Evolutionary conservation across 1,140 invertebrate species (phyloP).

Genomic region (Drosophila ercepeae): DNA sequence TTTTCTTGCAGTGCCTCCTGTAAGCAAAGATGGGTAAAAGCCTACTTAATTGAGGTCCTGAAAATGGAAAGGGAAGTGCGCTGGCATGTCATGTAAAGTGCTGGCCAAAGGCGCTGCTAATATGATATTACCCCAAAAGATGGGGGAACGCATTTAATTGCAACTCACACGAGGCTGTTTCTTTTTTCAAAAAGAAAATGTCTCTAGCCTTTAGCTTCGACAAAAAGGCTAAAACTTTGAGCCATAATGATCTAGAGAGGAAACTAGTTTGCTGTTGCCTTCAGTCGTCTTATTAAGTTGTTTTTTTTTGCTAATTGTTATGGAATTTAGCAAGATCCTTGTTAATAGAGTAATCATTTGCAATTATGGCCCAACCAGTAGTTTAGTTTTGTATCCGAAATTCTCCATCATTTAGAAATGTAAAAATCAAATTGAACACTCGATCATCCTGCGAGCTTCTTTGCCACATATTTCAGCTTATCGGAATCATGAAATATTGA

Average conservation of each 20-base stretch:
- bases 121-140: constrained; percentile 59
- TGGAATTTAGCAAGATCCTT: background rate
- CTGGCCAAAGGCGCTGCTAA: constrained; percentile 71
- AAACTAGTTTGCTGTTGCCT: constrained; percentile 32
- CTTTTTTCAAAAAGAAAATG: background rate
- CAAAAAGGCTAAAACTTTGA: background rate
- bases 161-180: constrained; percentile 40
- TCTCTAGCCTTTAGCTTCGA: constrained; percentile 28
- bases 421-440: constrained; percentile 19
- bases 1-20: constrained; percentile 17
- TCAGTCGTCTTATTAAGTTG: constrained; percentile 33
- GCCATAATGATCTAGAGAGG: constrained; percentile 24
- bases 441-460: constrained; percentile 46
- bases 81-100: constrained; percentile 44
- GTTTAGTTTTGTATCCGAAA: background rate
- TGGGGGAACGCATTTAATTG: constrained; percentile 60
- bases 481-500: constrained; percentile 64
- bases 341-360: background rate
- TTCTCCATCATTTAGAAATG: background rate
- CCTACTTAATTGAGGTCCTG: constrained; percentile 65
- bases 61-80: background rate
- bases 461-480: constrained; percentile 56
- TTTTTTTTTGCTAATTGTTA: background rate
- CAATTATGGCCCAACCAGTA: too few species aligned
- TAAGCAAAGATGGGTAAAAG: constrained; percentile 54